Evolutionary conservation across 2,797 vertebrate species (phyloP), one percentile per base, ranked within the genome.

Genomic region (Danio jaintianensis): DNA sequence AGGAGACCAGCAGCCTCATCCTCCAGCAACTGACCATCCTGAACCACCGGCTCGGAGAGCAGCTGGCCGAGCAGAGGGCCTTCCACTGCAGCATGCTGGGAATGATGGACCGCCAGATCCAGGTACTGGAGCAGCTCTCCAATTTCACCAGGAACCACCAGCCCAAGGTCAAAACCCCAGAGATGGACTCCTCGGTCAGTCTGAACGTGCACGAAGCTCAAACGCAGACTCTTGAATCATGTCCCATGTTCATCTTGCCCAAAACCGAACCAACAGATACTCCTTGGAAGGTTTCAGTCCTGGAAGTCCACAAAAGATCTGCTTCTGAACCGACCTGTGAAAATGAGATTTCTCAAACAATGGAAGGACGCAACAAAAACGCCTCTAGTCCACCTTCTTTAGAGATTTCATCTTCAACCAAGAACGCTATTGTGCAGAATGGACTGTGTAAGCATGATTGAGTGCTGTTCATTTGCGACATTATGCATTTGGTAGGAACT

Each of bases 31-130:
- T 89, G 45, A 89, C 81, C 53, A 79, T 89, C 50, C 81, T 89
- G 45, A 89, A 89, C 82, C 88, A 88, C 75, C 88, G 84, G 75
- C 84, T 89, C 9, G 85, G 80, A n/a, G 85, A 88, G 69, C 88
- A 89, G 76, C 82, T 88, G 36, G 85, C 88, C 0, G 88, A 89
- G 79, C 88, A 89, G 63, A 84, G 84, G 78, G 88, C 88, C 53
- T 89, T 89, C 84, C 88, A 89, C 78, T 89, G 88, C 82, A 88
- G 86, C 76, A 87, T 89, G 88, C 80, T 89, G 71, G 88, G 85
- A 9, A 84, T 89, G 62, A 85, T 89, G 86, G 88, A 89, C 78
- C 86, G 86, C 36, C 88, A 89, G 83, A 88, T 87, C 13, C 81
- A 88, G 66, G 83, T 89, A n/a, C 82, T 89, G 74, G 85, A 88